These are phyloP conservation scores for Pammene aurita DNA, from an alignment of 2,888 invertebrate genomes.

Conservation along the genomic window DNA sequence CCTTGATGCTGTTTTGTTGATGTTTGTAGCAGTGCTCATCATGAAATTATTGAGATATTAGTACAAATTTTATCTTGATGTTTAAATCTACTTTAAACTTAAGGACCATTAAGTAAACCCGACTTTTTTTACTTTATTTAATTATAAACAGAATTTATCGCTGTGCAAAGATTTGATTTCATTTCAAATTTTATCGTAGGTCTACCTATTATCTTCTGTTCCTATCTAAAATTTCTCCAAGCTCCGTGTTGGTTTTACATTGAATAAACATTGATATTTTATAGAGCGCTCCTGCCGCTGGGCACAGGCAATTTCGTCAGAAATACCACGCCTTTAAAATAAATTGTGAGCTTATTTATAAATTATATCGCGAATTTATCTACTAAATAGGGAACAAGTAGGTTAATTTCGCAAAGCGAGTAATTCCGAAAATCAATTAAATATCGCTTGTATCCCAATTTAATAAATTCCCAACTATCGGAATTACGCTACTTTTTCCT, in stretches of 20 bases:
- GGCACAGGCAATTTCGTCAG: conserved; percentile 32
- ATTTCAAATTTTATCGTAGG: conserved; percentile 4
- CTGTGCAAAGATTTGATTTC: conserved; percentile 13
- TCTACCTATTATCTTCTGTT: conserved; percentile 3
- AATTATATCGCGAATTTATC: no score
- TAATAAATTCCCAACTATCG: no score
- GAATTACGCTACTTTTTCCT: no score
- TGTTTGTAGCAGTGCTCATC: background rate
- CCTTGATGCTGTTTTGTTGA: conserved; percentile 47
- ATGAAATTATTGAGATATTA: background rate
- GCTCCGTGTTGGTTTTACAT: conserved; percentile 31
- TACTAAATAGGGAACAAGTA: no score
- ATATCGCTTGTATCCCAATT: no score
- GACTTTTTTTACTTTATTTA: background rate
- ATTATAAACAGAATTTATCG: conserved; percentile 27
- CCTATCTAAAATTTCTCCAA: conserved; percentile 22
- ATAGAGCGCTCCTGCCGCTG: conserved; percentile 30
- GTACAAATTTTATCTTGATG: background rate
- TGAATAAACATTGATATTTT: conserved; percentile 41
- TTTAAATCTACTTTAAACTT: background rate
- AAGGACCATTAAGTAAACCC: conserved; percentile 23
- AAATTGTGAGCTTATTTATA: conserved; percentile 22
- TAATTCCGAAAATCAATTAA: no score
- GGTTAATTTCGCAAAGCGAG: no score
- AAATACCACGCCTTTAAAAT: conserved; percentile 31